Conservation (phyloP, 2,113 vertebrate species). For the Ramphastos sulfuratus region DNA sequence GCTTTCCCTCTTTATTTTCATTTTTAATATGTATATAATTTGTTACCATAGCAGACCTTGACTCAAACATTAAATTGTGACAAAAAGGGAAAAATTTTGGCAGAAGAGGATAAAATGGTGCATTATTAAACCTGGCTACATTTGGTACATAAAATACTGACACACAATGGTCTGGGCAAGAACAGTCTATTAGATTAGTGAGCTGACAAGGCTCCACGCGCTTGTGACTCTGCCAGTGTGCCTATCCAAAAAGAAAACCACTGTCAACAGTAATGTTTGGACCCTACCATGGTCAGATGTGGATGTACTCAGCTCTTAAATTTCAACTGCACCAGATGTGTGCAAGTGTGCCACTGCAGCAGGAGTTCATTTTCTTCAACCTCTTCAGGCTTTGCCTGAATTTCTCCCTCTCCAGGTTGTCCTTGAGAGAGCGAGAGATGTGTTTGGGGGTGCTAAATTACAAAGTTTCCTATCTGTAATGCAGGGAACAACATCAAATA, state of each 20-base stretch:
- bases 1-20: constrained; percentile 43
- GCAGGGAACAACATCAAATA: background rate
- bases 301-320: constrained; percentile 55
- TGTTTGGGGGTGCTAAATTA: background rate
- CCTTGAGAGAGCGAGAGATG: background rate
- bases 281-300: constrained; percentile 37
- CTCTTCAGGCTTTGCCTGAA: background rate
- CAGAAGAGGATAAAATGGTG: constrained; percentile 25
- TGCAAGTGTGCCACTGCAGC: constrained; percentile 47
- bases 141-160: constrained; percentile 62
- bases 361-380: constrained; percentile 21
- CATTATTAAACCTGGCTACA: constrained; percentile 60
- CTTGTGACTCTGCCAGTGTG: constrained; percentile 53
- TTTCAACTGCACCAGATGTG: constrained; percentile 61
- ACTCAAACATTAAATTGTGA: constrained; percentile 40
- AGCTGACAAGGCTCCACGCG: constrained; percentile 54
- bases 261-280: constrained; percentile 64
- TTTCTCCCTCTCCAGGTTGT: background rate
- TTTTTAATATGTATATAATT: constrained; percentile 48
- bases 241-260: constrained; percentile 61
- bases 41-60: constrained; percentile 56
- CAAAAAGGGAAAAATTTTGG: constrained; percentile 34
- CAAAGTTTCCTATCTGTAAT: background rate
- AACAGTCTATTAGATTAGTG: constrained; percentile 70
- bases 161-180: constrained; percentile 67